These are phyloP conservation scores for Chesias legatella DNA, from an alignment of 2,888 invertebrate genomes.

Conservation along the genomic window DNA sequence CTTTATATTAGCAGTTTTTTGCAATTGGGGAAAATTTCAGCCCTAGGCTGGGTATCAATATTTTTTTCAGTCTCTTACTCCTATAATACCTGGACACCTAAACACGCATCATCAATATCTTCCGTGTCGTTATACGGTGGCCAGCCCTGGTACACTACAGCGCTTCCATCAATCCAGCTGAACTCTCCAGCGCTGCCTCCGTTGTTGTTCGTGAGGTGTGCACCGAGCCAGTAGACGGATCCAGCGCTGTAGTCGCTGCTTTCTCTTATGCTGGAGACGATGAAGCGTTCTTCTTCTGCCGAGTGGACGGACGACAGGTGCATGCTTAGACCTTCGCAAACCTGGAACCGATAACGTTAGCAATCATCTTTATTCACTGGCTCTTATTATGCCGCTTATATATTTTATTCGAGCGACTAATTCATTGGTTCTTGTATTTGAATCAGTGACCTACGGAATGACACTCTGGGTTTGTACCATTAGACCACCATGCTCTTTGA, in stretches of 20 bases:
- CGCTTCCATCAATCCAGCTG: constrained; percentile 84
- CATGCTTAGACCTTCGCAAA: constrained; percentile 86
- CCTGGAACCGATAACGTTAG: constrained; percentile 44
- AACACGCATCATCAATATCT: constrained; percentile 54
- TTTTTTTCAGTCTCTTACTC: background rate
- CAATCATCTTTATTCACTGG: no score
- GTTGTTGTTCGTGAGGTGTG: constrained; percentile 45
- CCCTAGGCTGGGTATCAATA: constrained; percentile 10
- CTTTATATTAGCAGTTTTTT: background rate
- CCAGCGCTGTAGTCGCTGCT: constrained; percentile 86
- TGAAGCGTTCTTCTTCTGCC: constrained; percentile 85
- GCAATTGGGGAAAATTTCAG: background rate
- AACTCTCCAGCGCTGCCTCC: constrained; percentile 35
- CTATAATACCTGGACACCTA: constrained; percentile 62
- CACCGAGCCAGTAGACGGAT: constrained; percentile 88
- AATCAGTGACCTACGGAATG: no score
- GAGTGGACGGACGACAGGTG: constrained; percentile 85
- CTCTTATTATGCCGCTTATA: no score
- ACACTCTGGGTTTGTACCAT: no score
- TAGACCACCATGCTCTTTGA: no score
- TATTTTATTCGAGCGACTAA: no score
- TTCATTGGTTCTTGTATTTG: no score
- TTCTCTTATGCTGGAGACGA: constrained; percentile 84
- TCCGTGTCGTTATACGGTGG: constrained; percentile 78
- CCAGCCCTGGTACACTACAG: constrained; percentile 83